Base-by-base conservation (phyloP, 2,113 vertebrate genomes). In the Gadus macrocephalus region DNA sequence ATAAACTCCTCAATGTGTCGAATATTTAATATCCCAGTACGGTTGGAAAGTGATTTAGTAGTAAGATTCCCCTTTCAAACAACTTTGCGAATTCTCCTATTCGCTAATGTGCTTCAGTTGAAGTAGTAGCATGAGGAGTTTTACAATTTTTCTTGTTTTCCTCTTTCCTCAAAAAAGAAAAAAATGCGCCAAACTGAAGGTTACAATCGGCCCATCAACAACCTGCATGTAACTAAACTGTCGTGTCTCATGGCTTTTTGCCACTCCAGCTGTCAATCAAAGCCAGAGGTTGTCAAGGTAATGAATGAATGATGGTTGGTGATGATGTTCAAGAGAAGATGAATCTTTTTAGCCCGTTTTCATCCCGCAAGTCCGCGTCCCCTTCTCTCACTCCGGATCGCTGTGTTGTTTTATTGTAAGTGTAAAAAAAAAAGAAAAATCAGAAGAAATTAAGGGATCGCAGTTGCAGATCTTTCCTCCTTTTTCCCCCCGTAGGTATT, bases 251-350 rank as follows among this genome's bases (percentile, higher is more conserved):
- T 98, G 97, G 97, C 96, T 97, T 97, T 98, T 96, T 95, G 96
- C 96, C 96, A 98, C 96, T 99, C 96, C 95, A 95, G 96, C 96
- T 99, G 96, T 98, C 96, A 98, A 98, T 99, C 96, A 98, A 95
- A 96, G 95, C 95, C 95, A 94, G 95, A 92, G 96, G 94, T 97
- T 98, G 96, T 99, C 96, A 98, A 96, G 94, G 96, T 97, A 96
- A 94, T 98, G 95, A 98, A 96, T 98, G 97, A 98, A 95, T 95
- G 96, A 98, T 96, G 96, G 94, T 94, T 92, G 94, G 88, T 89
- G 93, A 96, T 95, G 95, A 96, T 95, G 95, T 96, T 95, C 95
- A 93, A 94, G 94, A 94, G 93, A 94, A 93, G 94, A 95, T 94
- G 95, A 95, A 95, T 96, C 93, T 94, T 91, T 95, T 96, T 93